Evolutionary conservation across 2,888 invertebrate genomes (phyloP), one percentile per base, ranked within the genome.

Genomic region (Bombyx huttoni): DNA sequence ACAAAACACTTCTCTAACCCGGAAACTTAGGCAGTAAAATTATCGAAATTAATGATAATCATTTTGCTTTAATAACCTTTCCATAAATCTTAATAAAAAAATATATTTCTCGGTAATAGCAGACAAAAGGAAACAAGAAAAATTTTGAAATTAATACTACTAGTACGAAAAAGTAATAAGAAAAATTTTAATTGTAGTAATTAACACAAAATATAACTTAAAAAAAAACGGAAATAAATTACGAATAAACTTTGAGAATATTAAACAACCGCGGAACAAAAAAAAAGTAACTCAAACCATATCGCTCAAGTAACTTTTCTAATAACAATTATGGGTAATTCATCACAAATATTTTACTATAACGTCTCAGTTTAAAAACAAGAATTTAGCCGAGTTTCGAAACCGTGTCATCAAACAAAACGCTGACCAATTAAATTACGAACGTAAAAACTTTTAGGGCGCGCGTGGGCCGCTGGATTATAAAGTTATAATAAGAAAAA

Each of bases 371-470:
- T 13, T 47, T 47, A 13, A 13, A 13, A 47, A 13, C 14, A 13
- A 13, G 40, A 40, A 1, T 40, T 40, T 40, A 40, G 40, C 40
- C 40, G 40, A 40, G 40, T 40, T 40, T 40, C 33, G 48, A 13
- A 48, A 34, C 9, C 48, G 3, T 48, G 40, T 7, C 40, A 45
- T 50, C n/a, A 13, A 24, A 49, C 13, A 40, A 49, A 49, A 35
- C 47, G 48, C 10, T 51, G 47, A 47, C 47, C 35, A 47, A 48
- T 48, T 40, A 51, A 51, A n/a, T 48, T 51, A 48, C 40, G 40
- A 24, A 40, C 45, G n/a, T 9, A 24, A 14, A 10, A 10, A 12
- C 34, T 34, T 51, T 51, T 51, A 24, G 9, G 9, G 33, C 12
- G n/a, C n/a, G 48, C 48, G 33, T 48, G 24, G 34, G 48, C n/a